These are phyloP conservation scores for Arenaria interpres DNA, from an alignment of 2,113 vertebrate genomes.

Conservation along the genomic window DNA sequence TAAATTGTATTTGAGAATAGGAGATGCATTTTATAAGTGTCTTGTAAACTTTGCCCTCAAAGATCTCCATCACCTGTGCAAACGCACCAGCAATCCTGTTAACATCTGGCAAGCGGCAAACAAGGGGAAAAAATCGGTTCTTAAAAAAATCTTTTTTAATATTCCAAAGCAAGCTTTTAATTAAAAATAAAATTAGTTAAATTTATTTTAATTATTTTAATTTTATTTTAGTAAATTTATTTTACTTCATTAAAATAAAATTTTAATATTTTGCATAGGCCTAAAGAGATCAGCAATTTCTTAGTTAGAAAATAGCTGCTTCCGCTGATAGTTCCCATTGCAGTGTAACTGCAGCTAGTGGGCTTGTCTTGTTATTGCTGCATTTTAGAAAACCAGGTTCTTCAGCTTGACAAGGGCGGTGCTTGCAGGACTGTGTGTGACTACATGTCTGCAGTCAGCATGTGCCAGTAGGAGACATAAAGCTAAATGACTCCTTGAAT, in stretches of 20 bases:
- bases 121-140: neutral
- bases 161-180: constrained; percentile 4
- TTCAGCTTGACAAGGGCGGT: neutral
- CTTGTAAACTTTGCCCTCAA: constrained; percentile 29
- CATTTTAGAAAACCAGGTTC: constrained; percentile 4
- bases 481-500: neutral
- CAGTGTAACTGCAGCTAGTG: neutral
- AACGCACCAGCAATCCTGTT: constrained; percentile 6
- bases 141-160: constrained; percentile 9
- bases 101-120: constrained; percentile 52
- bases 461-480: neutral
- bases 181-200: neutral
- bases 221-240: too few relatives aligned
- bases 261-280: neutral
- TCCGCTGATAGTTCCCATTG: neutral
- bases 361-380: neutral
- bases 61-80: constrained; percentile 52
- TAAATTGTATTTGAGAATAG: neutral
- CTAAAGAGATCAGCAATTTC: neutral
- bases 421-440: neutral
- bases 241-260: too few relatives aligned
- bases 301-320: neutral
- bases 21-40: constrained; percentile 27
- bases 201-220: too few relatives aligned
- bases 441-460: neutral